phyloP scores from a whole-genome alignment of 30 jellyfish, hydroid and myxozoan genomes.

The Hydractinia echinata region DNA sequence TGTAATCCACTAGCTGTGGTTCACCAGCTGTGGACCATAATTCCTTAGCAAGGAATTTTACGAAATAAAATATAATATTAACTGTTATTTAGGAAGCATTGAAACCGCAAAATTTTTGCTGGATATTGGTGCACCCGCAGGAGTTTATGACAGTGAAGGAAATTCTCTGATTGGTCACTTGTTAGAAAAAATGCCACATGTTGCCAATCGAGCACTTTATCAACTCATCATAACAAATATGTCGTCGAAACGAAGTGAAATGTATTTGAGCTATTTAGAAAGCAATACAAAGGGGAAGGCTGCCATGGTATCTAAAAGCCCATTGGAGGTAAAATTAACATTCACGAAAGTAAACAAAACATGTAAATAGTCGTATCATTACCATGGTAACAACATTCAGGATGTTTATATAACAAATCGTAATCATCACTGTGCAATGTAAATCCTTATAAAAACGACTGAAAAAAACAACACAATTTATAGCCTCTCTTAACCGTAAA shows the following conservation, averaged over 20 bases:
- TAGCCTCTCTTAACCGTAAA: background rate
- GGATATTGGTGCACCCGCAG: conserved; percentile 79
- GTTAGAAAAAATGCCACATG: conserved; percentile 85
- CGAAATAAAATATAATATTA: too few relatives aligned
- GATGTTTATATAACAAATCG: too few relatives aligned
- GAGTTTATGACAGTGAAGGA: conserved; percentile 65
- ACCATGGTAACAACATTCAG: too few relatives aligned
- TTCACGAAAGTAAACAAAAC: too few relatives aligned
- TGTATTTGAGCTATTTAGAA: conserved; percentile 57
- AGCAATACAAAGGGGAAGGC: conserved; percentile 39
- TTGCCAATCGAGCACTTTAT: conserved; percentile 71
- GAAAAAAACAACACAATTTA: too few relatives aligned
- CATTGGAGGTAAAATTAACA: conserved; percentile 67
- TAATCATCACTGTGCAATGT: too few relatives aligned
- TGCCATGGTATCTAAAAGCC: conserved; percentile 40
- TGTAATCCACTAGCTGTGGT: too few relatives aligned
- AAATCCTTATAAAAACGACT: too few relatives aligned
- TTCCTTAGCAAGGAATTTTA: too few relatives aligned
- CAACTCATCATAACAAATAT: conserved; percentile 55
- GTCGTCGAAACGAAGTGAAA: conserved; percentile 43
- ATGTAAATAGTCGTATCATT: too few relatives aligned
- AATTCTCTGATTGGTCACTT: conserved; percentile 56
- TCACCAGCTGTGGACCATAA: too few relatives aligned
- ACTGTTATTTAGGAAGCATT: conserved; percentile 51
- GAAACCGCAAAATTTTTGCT: conserved; percentile 68